Percentiles rank a stretch among this genome's conserved stretches.
These are phyloP conservation scores for Muscina levida DNA, from an alignment of 2,888 invertebrate species.

Conservation along the genomic window DNA sequence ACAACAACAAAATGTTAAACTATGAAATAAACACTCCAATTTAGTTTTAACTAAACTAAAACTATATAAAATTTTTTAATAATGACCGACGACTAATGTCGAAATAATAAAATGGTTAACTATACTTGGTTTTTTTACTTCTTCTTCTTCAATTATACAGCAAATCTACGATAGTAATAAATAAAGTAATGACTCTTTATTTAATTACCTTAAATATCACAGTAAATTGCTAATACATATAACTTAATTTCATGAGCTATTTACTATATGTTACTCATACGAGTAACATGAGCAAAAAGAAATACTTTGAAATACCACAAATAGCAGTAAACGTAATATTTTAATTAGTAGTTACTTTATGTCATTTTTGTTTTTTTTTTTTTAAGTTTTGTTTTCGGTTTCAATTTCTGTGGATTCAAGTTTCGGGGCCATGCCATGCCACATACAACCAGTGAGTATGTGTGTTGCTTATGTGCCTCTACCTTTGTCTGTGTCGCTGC, in stretches of 20 bases:
- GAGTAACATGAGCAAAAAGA: slow-evolving; percentile 9
- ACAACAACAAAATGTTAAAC: too few species aligned
- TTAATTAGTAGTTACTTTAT: slow-evolving; percentile 30
- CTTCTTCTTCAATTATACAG: too few species aligned
- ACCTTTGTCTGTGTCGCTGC: slow-evolving; percentile 7
- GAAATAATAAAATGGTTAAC: too few species aligned
- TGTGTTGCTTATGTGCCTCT: slow-evolving; percentile 13
- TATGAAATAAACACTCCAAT: too few species aligned
- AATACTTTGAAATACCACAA: slow-evolving; percentile 10
- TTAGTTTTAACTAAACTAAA: too few species aligned
- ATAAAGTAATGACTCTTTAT: slow-evolving; percentile 34
- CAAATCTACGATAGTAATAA: too few species aligned
- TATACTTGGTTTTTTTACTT: too few species aligned
- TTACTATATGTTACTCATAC: background rate
- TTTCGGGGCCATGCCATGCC: background rate
- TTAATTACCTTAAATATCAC: slow-evolving; percentile 3
- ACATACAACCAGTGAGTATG: too few species aligned
- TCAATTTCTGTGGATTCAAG: slow-evolving; percentile 1
- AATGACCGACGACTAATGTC: too few species aligned
- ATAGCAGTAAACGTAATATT: background rate
- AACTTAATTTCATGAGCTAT: background rate
- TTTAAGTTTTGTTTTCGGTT: slow-evolving; percentile 4
- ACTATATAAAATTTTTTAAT: too few species aligned
- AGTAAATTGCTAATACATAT: background rate
- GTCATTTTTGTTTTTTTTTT: background rate